Evolutionary conservation across 2,797 vertebrate species (phyloP).

Genomic region (Apogon talboti): DNA sequence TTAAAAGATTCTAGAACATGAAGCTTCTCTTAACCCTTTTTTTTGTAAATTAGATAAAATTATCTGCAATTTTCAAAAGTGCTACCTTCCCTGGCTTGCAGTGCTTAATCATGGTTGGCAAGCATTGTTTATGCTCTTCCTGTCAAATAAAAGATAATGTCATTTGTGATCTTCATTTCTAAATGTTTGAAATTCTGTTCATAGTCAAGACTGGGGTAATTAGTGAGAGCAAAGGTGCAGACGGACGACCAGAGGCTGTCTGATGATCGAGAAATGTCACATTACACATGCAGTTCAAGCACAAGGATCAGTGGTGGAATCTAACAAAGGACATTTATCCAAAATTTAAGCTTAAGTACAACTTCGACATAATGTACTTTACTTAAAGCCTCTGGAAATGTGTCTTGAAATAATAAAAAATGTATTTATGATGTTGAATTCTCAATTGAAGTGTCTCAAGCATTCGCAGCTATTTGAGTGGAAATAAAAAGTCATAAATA

Average conservation of each 20-base stretch:
- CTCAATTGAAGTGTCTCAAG: too few relatives aligned
- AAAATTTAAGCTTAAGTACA: too few relatives aligned
- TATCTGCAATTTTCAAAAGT: conserved; percentile 86
- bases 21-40: conserved; percentile 68
- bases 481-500: too few relatives aligned
- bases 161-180: conserved; percentile 62
- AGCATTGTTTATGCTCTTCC: conserved; percentile 73
- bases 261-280: conserved; percentile 8
- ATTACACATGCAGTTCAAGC: conserved; percentile 1
- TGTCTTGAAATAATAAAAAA: too few relatives aligned
- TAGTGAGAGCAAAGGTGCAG: conserved; percentile 18
- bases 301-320: too few relatives aligned
- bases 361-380: too few relatives aligned
- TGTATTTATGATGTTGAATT: too few relatives aligned
- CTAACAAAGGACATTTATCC: too few relatives aligned
- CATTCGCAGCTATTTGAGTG: too few relatives aligned
- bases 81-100: conserved; percentile 68
- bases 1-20: conserved; percentile 76
- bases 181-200: conserved; percentile 50
- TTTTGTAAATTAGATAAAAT: conserved; percentile 81
- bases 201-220: conserved; percentile 13
- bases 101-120: conserved; percentile 75
- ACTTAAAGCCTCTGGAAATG: too few relatives aligned
- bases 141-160: conserved; percentile 58
- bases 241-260: conserved; percentile 21